Evolutionary conservation across 2,888 invertebrate genomes (phyloP).

Genomic region (Polyploca ridens): DNA sequence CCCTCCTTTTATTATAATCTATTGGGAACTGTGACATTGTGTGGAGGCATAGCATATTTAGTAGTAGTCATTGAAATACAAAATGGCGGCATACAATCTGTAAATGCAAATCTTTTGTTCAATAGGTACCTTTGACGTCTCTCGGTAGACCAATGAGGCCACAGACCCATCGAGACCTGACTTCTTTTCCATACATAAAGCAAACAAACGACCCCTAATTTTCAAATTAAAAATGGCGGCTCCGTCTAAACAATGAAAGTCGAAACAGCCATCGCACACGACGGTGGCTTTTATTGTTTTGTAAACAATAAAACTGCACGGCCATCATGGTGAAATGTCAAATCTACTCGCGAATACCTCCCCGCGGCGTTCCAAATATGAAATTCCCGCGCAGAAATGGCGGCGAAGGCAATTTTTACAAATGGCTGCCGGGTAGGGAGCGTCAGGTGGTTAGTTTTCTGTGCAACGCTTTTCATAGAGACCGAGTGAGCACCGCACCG

Average conservation of each 20-base stretch:
- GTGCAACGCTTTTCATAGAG: constrained; percentile 39
- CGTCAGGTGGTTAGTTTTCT: constrained; percentile 66
- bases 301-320: constrained; percentile 75
- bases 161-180: constrained; percentile 34
- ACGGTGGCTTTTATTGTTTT: constrained; percentile 66
- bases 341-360: constrained; percentile 70
- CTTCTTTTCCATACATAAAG: constrained; percentile 26
- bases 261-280: constrained; percentile 66
- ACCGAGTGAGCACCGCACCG: constrained; percentile 34
- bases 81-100: not conserved
- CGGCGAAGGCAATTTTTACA: constrained; percentile 82
- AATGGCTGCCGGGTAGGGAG: constrained; percentile 78
- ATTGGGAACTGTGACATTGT: too few species aligned
- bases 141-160: constrained; percentile 42
- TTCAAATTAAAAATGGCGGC: constrained; percentile 76
- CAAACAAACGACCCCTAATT: constrained; percentile 69
- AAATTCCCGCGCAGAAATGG: constrained; percentile 82
- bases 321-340: constrained; percentile 75
- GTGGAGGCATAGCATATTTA: too few species aligned
- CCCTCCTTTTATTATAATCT: too few species aligned
- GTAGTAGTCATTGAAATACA: not conserved
- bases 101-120: not conserved
- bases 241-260: constrained; percentile 66
- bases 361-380: constrained; percentile 80
- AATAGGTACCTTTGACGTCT: not conserved